These are phyloP conservation scores for Myoxocephalus aenaeus DNA, from an alignment of 2,797 vertebrate species.

Conservation along the genomic window DNA sequence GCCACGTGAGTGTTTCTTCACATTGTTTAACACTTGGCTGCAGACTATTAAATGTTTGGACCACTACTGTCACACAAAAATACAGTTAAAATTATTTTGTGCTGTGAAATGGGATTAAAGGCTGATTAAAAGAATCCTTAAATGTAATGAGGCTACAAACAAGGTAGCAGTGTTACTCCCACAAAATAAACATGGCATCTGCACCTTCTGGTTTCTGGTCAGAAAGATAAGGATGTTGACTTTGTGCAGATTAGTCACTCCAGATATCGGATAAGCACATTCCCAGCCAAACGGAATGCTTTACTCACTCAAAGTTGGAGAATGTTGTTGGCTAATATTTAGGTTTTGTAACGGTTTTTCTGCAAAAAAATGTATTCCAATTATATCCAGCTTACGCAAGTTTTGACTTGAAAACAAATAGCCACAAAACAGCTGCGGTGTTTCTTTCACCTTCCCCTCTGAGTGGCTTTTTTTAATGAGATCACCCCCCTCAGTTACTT, in stretches of 20 bases:
- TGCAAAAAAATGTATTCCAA: neutral
- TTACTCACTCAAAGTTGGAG: neutral
- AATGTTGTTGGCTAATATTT: constrained; percentile 16
- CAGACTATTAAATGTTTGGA: neutral
- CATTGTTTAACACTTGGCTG: neutral
- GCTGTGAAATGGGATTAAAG: constrained; percentile 16
- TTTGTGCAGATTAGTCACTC: constrained; percentile 51
- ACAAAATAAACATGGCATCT: constrained; percentile 30
- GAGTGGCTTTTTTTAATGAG: constrained; percentile 19
- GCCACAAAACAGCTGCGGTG: neutral
- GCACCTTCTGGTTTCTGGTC: constrained; percentile 37
- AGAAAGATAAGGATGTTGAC: constrained; percentile 69
- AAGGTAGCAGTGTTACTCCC: neutral
- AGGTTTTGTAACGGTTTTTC: constrained; percentile 12
- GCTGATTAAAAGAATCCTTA: neutral
- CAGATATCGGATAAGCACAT: constrained; percentile 53
- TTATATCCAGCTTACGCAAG: constrained; percentile 8
- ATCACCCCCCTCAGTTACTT: neutral
- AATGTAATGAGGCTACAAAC: constrained; percentile 10
- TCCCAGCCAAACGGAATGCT: constrained; percentile 42
- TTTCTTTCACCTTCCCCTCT: constrained; percentile 2
- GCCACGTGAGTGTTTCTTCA: constrained; percentile 90
- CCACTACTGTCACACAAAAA: neutral
- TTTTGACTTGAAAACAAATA: constrained; percentile 21
- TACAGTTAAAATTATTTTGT: neutral